Evolutionary conservation across 2,113 vertebrate genomes (phyloP).

Genomic region (Eleginops maclovinus): DNA sequence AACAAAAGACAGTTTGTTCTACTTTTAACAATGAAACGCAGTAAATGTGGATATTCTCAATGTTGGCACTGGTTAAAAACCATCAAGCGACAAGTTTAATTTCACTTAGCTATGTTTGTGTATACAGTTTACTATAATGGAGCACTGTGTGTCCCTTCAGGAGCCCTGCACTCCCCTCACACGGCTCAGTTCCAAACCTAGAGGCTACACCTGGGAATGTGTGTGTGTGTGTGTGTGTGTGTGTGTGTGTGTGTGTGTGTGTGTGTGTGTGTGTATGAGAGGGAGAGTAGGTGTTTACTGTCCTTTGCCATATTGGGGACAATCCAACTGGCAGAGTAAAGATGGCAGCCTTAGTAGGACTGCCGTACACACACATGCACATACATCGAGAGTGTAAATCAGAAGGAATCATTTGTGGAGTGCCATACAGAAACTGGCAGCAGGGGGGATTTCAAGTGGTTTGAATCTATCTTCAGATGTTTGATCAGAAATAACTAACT

Average conservation of each 20-base stretch:
- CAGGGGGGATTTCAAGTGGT: background rate
- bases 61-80: background rate
- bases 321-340: conserved; percentile 59
- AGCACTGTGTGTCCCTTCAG: conserved; percentile 23
- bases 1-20: background rate
- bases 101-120: background rate
- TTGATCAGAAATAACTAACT: background rate
- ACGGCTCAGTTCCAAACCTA: conserved; percentile 32
- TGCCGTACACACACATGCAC: background rate
- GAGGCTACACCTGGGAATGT: conserved; percentile 44
- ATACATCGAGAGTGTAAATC: conserved; percentile 35
- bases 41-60: background rate
- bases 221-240: background rate
- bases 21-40: background rate
- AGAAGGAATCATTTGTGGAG: conserved; percentile 21
- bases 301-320: conserved; percentile 52
- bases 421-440: conserved; percentile 17
- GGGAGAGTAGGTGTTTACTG: conserved; percentile 26
- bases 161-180: conserved; percentile 24
- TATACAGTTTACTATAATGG: background rate
- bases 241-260: conserved; percentile 9
- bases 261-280: background rate
- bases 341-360: conserved; percentile 11
- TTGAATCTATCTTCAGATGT: conserved; percentile 14
- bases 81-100: background rate